Evolutionary conservation across 2,113 vertebrate species (phyloP), one percentile per base, ranked within the genome.

Genomic region (Naja naja): DNA sequence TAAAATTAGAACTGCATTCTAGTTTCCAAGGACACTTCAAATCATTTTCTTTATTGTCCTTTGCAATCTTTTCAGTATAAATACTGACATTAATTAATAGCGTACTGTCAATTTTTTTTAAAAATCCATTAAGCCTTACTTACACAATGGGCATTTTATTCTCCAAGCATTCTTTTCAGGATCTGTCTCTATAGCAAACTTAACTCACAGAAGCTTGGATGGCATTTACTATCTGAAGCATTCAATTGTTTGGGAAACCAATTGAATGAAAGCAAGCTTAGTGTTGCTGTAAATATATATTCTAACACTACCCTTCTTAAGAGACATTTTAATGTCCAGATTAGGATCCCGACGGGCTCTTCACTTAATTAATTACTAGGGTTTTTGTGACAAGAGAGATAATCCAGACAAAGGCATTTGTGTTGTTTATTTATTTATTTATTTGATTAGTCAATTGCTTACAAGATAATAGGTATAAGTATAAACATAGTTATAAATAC

Each of bases 321-420:
- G 95, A 97, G 94, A 98, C 95, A 97, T 97, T 98, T 90, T 98
- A 97, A 97, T 98, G 95, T 96, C 96, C 95, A 97, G 98, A 98
- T 98, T 98, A 98, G 98, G 97, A 98, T 98, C 98, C 98, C 98
- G 97, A 97, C 98, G 98, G 96, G 97, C 98, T 98, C 98, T 98
- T 97, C 98, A 98, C 96, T 97, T 97, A 94, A 97, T 98, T 98
- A 98, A 98, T 98, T 98, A 98, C 96, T 95, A 93, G 92, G 56
- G 91, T 96, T 97, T 95, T 98, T 98, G 97, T 98, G 93, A 90
- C 95, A 96, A 94, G 89, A 95, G 94, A 94, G 88, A 92, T 93
- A 95, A 97, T 96, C 97, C 81, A 96, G 95, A 98, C 96, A 97
- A 97, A 97, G 93, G 92, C 96, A 97, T 98, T 98, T 98, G 96